phyloP scores from a whole-genome alignment of 2,888 invertebrate genomes.

The Meteorus colon region DNA sequence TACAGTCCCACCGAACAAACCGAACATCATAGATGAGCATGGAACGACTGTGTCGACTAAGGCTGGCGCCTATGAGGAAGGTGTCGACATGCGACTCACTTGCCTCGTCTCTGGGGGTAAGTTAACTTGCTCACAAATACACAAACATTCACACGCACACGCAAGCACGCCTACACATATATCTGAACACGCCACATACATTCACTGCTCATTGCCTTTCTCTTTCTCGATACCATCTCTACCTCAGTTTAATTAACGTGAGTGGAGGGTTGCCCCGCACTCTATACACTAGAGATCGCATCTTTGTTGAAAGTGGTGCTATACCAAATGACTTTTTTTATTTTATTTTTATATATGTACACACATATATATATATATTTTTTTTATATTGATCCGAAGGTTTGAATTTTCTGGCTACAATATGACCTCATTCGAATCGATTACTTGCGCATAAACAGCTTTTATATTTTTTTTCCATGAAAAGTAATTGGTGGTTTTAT shows the following conservation, averaged over 20 bases:
- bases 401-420: background rate
- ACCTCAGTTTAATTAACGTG: constrained; percentile 26
- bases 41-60: constrained; percentile 78
- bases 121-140: constrained; percentile 54
- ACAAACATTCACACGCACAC: no score
- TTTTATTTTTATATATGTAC: background rate
- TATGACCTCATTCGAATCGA: background rate
- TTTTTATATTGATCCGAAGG: background rate
- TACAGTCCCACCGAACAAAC: constrained; percentile 84
- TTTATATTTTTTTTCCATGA: background rate
- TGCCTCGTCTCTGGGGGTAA: constrained; percentile 87
- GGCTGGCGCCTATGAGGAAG: constrained; percentile 85
- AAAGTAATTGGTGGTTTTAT: background rate
- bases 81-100: constrained; percentile 81
- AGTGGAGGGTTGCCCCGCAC: constrained; percentile 3
- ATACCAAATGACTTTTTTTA: constrained; percentile 3
- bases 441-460: background rate
- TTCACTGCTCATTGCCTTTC: constrained; percentile 11
- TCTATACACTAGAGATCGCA: constrained; percentile 7
- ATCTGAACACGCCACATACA: no score
- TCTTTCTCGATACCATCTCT: constrained; percentile 15
- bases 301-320: constrained; percentile 9
- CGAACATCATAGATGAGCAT: constrained; percentile 82
- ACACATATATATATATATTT: background rate
- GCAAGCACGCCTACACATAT: background rate